phyloP scores from a whole-genome alignment of 2,888 invertebrate genomes.

The Petrolisthes manimaculis region DNA sequence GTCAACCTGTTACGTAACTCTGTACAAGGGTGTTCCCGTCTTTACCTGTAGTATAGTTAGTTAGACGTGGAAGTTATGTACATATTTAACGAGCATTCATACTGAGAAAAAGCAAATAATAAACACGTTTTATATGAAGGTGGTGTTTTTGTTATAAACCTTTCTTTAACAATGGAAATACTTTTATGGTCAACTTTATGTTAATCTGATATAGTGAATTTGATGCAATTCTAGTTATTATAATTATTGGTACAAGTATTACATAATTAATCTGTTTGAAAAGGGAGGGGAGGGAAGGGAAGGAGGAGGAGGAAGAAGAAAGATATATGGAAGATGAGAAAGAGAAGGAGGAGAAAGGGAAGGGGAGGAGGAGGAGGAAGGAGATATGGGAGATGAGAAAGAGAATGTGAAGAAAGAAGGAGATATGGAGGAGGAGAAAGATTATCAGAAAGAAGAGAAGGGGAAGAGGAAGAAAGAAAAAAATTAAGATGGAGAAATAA shows the following conservation, averaged over 20 bases:
- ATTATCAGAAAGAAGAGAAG: no score
- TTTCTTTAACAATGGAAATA: neutral
- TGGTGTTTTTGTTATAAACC: conserved; percentile 23
- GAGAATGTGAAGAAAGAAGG: neutral
- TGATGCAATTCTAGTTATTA: no score
- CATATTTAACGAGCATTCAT: conserved; percentile 60
- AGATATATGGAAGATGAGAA: neutral
- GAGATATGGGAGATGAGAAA: neutral
- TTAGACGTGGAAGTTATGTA: conserved; percentile 55
- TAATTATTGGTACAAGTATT: no score
- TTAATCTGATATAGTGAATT: no score
- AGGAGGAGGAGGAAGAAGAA: neutral
- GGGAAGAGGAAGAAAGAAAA: no score
- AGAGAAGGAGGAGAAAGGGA: neutral
- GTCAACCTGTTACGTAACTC: conserved; percentile 45
- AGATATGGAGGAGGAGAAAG: no score
- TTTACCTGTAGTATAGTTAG: conserved; percentile 54
- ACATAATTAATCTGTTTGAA: no score
- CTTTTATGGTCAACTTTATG: no score
- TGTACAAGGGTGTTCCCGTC: conserved; percentile 40
- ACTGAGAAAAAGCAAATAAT: conserved; percentile 51
- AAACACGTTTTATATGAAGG: conserved; percentile 52
- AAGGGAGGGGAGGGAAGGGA: neutral
- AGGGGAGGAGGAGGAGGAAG: neutral
- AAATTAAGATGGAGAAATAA: no score